phyloP scores from a whole-genome alignment of 2,113 vertebrate genomes.

The Sphyrna mokarran region DNA sequence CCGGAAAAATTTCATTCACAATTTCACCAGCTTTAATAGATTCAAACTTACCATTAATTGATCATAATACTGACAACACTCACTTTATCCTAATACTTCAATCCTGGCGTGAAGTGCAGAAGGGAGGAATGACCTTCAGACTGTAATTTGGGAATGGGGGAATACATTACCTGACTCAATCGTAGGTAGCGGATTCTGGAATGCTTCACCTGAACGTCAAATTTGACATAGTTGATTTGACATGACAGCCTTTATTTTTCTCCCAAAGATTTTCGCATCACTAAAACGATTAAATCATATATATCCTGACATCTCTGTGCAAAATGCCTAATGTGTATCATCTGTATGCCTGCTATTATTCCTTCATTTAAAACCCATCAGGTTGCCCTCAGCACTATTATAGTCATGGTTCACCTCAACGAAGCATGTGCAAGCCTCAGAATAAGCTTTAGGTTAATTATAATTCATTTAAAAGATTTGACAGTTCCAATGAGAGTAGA shows the following conservation, averaged over 20 bases:
- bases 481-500: neutral
- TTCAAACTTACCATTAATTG: neutral
- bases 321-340: neutral
- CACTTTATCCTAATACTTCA: neutral
- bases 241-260: neutral
- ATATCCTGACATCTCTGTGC: neutral
- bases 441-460: constrained; percentile 12
- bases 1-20: neutral
- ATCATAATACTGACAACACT: too few species aligned
- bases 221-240: neutral
- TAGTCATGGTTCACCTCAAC: neutral
- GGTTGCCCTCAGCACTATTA: neutral
- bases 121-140: neutral
- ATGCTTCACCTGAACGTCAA: neutral
- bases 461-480: neutral
- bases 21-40: neutral
- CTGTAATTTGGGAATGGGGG: neutral
- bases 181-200: neutral
- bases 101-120: too few species aligned
- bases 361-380: neutral
- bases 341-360: neutral
- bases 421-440: neutral
- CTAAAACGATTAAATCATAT: neutral
- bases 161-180: neutral
- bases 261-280: neutral